Conservation (phyloP, 2,797 vertebrate species). For the Oceanodroma leucorhoa region DNA sequence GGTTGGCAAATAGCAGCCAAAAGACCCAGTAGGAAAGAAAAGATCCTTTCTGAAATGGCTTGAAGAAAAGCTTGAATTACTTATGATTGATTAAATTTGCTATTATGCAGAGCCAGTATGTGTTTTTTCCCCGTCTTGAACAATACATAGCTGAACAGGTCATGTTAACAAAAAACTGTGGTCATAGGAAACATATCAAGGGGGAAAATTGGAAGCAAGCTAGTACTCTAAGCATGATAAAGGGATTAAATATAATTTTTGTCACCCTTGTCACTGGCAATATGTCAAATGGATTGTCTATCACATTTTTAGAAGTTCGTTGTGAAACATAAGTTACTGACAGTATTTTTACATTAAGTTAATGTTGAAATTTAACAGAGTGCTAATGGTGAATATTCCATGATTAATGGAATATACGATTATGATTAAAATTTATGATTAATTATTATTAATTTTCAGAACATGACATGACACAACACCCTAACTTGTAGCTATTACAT, state of each 20-base stretch:
- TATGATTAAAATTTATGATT: not conserved
- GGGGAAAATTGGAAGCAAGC: not conserved
- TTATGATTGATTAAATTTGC: not conserved
- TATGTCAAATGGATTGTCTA: not conserved
- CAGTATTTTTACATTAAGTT: not conserved
- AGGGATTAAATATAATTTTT: not conserved
- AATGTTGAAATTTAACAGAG: not conserved
- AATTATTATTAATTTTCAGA: not conserved
- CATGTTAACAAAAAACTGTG: not conserved
- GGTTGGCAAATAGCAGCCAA: not conserved
- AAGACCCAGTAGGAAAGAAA: not conserved
- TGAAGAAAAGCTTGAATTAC: not conserved
- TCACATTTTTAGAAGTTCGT: not conserved
- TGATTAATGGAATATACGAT: not conserved
- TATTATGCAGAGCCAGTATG: not conserved
- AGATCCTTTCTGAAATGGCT: not conserved
- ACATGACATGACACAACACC: not conserved
- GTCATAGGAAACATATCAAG: not conserved
- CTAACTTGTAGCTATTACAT: not conserved
- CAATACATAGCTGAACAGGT: not conserved
- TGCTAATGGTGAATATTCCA: not conserved
- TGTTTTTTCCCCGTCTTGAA: not conserved
- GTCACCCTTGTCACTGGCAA: not conserved
- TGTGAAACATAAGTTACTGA: not conserved
- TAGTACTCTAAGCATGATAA: not conserved